phyloP scores from a whole-genome alignment of 2,888 invertebrate genomes.

The Lasioglossum oenotherae region DNA sequence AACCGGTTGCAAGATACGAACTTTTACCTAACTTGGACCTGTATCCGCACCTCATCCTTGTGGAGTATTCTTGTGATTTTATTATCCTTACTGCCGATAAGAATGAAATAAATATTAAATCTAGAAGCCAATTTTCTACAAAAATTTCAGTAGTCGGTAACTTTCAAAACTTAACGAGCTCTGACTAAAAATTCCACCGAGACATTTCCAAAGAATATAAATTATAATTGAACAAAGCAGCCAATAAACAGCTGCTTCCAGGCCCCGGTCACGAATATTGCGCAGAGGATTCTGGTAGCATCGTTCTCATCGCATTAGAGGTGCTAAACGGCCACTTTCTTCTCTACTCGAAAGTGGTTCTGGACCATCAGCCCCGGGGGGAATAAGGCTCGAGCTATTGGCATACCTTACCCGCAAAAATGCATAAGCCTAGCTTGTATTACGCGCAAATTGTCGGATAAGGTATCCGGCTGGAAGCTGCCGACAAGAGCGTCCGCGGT shows the following conservation, averaged over 20 bases:
- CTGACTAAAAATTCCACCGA: neutral
- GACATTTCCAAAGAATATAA: neutral
- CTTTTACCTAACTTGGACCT: neutral
- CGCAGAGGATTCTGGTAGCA: neutral
- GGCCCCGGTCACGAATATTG: neutral
- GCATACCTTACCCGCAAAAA: conserved; percentile 40
- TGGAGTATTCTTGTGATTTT: neutral
- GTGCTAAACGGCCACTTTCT: conserved; percentile 63
- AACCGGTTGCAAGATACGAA: neutral
- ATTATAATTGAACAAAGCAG: neutral
- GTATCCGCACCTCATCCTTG: neutral
- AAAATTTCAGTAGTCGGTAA: neutral
- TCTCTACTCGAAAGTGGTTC: conserved; percentile 55
- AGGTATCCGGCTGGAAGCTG: conserved; percentile 21
- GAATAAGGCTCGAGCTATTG: conserved; percentile 40
- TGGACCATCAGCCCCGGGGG: conserved; percentile 27
- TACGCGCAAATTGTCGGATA: conserved; percentile 58
- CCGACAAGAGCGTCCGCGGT: conserved; percentile 48
- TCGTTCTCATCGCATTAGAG: conserved; percentile 46
- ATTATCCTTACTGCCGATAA: neutral
- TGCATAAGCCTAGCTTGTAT: conserved; percentile 58
- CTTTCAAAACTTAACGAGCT: neutral
- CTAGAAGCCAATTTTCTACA: neutral
- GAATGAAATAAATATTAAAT: neutral
- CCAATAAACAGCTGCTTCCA: neutral